These are phyloP conservation scores for Xenopus laevis DNA, from an alignment of 2,113 vertebrate genomes.

Conservation along the genomic window DNA sequence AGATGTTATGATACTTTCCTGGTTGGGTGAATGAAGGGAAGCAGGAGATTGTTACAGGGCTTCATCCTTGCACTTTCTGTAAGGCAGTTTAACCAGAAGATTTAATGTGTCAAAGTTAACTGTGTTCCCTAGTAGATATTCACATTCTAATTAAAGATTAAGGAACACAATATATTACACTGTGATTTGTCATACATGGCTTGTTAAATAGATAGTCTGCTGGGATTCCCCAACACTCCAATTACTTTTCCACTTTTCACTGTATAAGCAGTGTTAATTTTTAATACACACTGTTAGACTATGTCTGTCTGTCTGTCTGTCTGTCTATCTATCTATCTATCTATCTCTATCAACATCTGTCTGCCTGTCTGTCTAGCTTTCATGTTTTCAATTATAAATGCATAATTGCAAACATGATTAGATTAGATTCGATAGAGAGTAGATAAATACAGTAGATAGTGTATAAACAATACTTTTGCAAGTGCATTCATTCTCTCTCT, in stretches of 20 bases:
- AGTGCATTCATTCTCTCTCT: no score
- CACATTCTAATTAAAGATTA: constrained; percentile 91
- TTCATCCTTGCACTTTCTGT: constrained; percentile 80
- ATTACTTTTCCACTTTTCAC: constrained; percentile 53
- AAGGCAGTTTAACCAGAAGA: constrained; percentile 88
- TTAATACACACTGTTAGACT: not conserved
- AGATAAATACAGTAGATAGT: no score
- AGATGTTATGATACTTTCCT: constrained; percentile 82
- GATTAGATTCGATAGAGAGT: no score
- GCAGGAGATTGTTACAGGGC: constrained; percentile 73
- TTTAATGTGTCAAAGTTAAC: constrained; percentile 88
- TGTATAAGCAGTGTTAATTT: no score
- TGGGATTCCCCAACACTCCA: constrained; percentile 83
- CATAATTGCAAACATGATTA: no score
- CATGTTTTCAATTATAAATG: no score
- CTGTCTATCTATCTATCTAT: constrained; percentile 9
- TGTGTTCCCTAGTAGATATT: constrained; percentile 79
- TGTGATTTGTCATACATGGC: constrained; percentile 89
- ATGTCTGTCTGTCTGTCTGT: not conserved
- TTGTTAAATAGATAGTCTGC: constrained; percentile 86
- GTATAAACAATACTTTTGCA: no score
- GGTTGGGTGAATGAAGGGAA: constrained; percentile 80
- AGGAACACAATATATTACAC: constrained; percentile 84
- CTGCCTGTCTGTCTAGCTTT: no score
- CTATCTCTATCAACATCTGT: not conserved